These are phyloP conservation scores for Drosophila insularis DNA, from an alignment of 1,140 invertebrate species.

Conservation along the genomic window DNA sequence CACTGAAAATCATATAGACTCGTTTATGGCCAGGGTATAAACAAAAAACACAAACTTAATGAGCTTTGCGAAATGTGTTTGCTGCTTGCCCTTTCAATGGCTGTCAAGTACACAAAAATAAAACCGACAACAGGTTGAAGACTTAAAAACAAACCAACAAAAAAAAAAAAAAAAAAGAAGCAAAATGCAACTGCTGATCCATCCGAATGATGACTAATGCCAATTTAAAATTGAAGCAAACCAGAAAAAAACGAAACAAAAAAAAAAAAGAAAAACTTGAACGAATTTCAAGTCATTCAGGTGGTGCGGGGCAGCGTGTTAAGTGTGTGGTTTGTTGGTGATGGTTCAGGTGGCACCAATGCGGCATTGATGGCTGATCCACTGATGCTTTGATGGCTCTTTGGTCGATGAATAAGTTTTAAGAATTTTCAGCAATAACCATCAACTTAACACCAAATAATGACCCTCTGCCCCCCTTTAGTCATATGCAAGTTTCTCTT, in stretches of 20 bases:
- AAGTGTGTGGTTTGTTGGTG: background rate
- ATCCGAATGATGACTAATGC: constrained; percentile 46
- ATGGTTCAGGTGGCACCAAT: background rate
- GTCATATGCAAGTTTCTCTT: too few species aligned
- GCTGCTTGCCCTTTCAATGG: constrained; percentile 79
- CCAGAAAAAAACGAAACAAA: background rate
- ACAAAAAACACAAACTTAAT: constrained; percentile 55
- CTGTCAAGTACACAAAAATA: constrained; percentile 75
- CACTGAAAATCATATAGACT: background rate
- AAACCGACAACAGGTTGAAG: constrained; percentile 73
- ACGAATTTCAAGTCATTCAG: constrained; percentile 61
- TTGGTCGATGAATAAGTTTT: too few species aligned
- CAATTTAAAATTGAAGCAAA: constrained; percentile 18
- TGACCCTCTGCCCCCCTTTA: too few species aligned
- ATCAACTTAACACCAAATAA: too few species aligned
- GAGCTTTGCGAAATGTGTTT: constrained; percentile 79
- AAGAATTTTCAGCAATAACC: too few species aligned
- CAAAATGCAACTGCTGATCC: constrained; percentile 48
- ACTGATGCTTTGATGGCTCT: too few species aligned
- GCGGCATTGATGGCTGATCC: background rate
- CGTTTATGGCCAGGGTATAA: background rate
- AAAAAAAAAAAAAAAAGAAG: background rate
- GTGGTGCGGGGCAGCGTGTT: constrained; percentile 25
- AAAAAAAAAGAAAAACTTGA: constrained; percentile 25
- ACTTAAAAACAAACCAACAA: constrained; percentile 51